Evolutionary conservation across 2,797 vertebrate genomes (phyloP), one percentile per base, ranked within the genome.

Genomic region (Anguilla obscura): DNA sequence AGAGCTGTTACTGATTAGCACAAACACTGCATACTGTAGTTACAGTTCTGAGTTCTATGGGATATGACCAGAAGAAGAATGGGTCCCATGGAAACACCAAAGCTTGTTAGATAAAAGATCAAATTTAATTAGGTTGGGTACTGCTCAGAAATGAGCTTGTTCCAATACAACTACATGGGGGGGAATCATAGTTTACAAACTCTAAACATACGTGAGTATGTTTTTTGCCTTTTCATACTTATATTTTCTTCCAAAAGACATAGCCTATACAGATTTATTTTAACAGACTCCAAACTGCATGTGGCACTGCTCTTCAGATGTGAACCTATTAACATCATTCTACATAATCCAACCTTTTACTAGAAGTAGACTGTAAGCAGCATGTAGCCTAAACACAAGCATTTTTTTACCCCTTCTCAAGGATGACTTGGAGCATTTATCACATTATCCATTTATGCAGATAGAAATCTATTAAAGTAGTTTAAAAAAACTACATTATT

Each of bases 21-120:
- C 40, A 24, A 21, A 24, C 36, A 21, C 30, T 4, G 16, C 76
- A 45, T 80, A 63, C 60, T 63, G 60, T 63, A 80, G 36, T 24
- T 48, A 18, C 21, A 24, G 76, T 18, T 6, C 24, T 80, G 18
- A 48, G 18, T 80, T 80, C 36, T 16, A 48, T 21, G 36, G 40
- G 76, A 40, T 48, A 80, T 80, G 76, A 80, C 14, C 36, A 45
- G 36, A 48, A 48, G 33, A 40, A 36, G 76, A 30, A 30, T 33
- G 40, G 76, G 36, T 21, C 76, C 40, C 40, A 45, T 45, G 76
- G 9, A 48, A 80, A 48, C 30, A 40, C 74, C 33, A 3, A 79
- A 36, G 36, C 76, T 48, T 80, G 36, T 80, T 80, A 45, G 40
- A 80, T 80, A 48, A 80, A 80, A 80, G 36, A 80, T 48, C 45